phyloP scores from a whole-genome alignment of 2,113 vertebrate genomes.

The Galeopterus variegatus region DNA sequence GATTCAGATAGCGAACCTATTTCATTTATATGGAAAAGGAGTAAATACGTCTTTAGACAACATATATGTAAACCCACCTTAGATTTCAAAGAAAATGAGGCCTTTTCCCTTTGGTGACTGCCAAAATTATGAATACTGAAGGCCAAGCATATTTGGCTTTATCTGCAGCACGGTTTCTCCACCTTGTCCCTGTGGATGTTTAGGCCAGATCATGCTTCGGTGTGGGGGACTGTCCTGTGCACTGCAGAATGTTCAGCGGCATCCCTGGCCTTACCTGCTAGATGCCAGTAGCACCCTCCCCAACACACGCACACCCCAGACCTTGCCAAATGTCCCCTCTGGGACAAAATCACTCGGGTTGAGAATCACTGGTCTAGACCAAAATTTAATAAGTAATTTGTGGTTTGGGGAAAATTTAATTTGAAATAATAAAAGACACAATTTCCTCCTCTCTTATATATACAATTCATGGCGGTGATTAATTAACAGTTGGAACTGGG shows the following conservation, averaged over 20 bases:
- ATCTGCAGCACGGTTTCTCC: neutral
- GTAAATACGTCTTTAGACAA: constrained; percentile 24
- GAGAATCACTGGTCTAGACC: constrained; percentile 59
- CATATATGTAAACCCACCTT: neutral
- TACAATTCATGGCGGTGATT: constrained; percentile 48
- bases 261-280: neutral
- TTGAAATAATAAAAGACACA: constrained; percentile 69
- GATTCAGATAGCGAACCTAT: constrained; percentile 35
- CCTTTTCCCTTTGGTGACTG: rapidly evolving
- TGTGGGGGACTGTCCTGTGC: neutral
- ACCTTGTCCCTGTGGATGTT: neutral
- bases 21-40: neutral
- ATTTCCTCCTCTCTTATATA: constrained; percentile 14
- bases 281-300: neutral
- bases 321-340: neutral
- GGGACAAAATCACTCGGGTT: constrained; percentile 8
- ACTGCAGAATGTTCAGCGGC: neutral
- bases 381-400: constrained; percentile 74
- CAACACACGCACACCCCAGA: neutral
- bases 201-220: neutral
- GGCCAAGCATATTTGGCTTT: neutral
- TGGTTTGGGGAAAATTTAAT: constrained; percentile 63
- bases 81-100: neutral
- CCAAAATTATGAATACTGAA: neutral
- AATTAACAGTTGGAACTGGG: constrained; percentile 62